Conservation (phyloP, 2,113 vertebrate genomes). For the Circaetus gallicus region DNA sequence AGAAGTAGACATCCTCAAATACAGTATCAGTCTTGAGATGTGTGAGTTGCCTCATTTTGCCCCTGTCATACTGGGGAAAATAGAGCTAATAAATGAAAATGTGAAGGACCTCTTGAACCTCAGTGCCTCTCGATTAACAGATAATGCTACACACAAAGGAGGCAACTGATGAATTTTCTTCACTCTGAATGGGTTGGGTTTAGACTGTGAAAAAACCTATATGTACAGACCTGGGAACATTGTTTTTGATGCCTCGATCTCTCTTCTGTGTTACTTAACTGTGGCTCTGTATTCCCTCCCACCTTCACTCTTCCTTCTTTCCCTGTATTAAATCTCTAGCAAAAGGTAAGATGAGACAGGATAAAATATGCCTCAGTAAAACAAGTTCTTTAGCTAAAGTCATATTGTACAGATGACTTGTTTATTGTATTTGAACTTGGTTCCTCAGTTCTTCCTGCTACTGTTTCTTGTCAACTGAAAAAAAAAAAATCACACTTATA, state of each 20-base stretch:
- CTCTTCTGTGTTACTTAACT: background rate
- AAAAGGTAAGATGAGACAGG: background rate
- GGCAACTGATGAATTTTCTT: background rate
- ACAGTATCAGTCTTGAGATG: background rate
- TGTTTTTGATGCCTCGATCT: accelerated
- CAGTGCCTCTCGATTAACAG: background rate
- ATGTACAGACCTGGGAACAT: accelerated
- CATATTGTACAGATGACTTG: background rate
- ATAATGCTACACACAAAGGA: background rate
- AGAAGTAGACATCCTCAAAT: background rate
- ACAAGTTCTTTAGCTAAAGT: background rate
- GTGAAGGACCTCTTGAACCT: background rate
- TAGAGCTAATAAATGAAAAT: background rate
- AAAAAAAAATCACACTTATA: background rate
- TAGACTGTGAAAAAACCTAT: background rate
- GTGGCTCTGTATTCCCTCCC: background rate
- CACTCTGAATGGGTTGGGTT: background rate
- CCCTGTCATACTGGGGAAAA: background rate
- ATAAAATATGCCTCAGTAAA: background rate
- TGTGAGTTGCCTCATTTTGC: background rate
- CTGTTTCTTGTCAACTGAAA: background rate
- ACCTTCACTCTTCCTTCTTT: accelerated
- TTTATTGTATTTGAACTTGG: background rate
- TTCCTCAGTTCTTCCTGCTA: background rate
- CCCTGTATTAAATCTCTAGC: background rate